Base-by-base conservation (phyloP, 1,140 invertebrate species). In the Arctopsyche grandis region DNA sequence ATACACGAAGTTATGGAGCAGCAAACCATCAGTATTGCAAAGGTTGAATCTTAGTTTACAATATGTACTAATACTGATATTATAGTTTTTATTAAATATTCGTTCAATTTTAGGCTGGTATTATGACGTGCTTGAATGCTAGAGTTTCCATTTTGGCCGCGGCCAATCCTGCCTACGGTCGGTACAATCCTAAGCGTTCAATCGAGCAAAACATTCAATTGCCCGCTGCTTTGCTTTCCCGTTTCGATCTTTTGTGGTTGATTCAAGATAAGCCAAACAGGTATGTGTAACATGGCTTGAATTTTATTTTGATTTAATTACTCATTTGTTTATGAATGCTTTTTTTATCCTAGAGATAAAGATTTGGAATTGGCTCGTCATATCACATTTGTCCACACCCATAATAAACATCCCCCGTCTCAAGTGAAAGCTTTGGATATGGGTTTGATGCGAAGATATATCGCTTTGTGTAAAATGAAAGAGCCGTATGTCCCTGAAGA, bases 1-100 rank as follows among this genome's bases (percentile, higher is more conserved):
- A 99, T 99, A 83, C 99, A 99, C 86, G 99, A 99, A 89, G 97
- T 98, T 5, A 99, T 99, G 99, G 99, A 99, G 90, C 99, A 99
- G 85, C 99, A 99, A 88, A 99, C 99, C 0, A 99, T 99, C 81
- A 99, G 97, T 58, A 99, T 99, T 85, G 98, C 99, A 10, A 99
- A 99, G 91, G 94, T 95, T 85, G 52, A 29, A 46, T 38, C 29
- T 38, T 38, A 38, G 7, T 5, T 21, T 66, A 43, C 46, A 76
- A 9, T 63, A 21, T 58, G 24, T 19, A 19, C 21, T 63, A 60
- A 24, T 19, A 14, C 29, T 21, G 14, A 82, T 78, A 69, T 80
- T 26, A 74, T 58, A 1, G 29, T 75, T 60, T 58, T 58, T 29
- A 58, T 46, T 75, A 75, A 26, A 66, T 66, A 21, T 9, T 60